Percentiles rank a stretch among this genome's conserved stretches.
These are phyloP conservation scores for Dicaeum eximium DNA, from an alignment of 2,113 vertebrate genomes.

Conservation along the genomic window DNA sequence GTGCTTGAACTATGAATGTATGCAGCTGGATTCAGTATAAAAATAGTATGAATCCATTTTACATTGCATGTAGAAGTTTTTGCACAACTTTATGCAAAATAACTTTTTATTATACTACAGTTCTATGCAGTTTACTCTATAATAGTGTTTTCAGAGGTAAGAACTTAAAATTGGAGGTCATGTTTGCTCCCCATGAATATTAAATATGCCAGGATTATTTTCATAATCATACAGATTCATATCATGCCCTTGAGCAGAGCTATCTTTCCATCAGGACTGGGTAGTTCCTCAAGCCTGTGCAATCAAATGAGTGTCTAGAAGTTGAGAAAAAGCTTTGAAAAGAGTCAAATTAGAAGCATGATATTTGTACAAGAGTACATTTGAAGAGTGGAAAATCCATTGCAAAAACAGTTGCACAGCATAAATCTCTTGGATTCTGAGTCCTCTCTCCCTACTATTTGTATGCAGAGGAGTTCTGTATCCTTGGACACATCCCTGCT, in stretches of 20 bases:
- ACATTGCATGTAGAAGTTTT: conserved; percentile 2
- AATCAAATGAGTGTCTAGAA: neutral
- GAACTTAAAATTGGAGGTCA: conserved; percentile 25
- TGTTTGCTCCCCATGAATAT: conserved; percentile 45
- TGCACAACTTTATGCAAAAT: conserved; percentile 19
- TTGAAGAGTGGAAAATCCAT: neutral
- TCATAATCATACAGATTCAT: neutral
- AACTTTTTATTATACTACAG: conserved; percentile 13
- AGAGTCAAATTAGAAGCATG: neutral
- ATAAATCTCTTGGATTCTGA: neutral
- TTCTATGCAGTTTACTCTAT: neutral
- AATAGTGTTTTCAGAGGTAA: conserved; percentile 19
- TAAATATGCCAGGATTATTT: conserved; percentile 33
- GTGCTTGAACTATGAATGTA: neutral
- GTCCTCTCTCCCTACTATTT: neutral
- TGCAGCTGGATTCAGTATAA: neutral
- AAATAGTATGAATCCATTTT: conserved; percentile 22
- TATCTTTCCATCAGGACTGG: neutral
- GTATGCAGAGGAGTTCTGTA: neutral
- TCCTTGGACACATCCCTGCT: neutral
- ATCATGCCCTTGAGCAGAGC: neutral
- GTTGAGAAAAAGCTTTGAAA: conserved; percentile 6
- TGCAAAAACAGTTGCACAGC: neutral
- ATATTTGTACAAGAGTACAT: neutral
- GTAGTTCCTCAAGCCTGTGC: neutral